A percentile compares a stretch with the other conserved stretches of the same genome.
Conservation (phyloP, 2,113 vertebrate genomes). For the Tachysurus vachellii region DNA sequence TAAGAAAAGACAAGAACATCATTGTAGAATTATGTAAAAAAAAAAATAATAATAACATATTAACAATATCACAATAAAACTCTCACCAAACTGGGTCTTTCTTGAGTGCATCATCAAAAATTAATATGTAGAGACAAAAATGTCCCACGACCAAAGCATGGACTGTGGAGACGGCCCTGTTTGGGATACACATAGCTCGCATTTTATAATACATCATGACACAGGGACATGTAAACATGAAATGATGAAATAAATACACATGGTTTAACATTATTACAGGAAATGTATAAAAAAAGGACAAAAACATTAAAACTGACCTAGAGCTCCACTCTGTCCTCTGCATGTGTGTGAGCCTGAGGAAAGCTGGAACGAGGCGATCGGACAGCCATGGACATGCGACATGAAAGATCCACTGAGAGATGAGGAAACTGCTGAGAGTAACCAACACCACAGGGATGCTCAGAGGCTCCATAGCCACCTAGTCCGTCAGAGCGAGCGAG, state of each 20-base stretch:
- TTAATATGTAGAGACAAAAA: slow-evolving; percentile 78
- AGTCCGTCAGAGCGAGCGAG: slow-evolving; percentile 42
- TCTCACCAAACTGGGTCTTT: slow-evolving; percentile 83
- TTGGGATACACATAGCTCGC: neutral
- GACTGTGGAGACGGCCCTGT: slow-evolving; percentile 83
- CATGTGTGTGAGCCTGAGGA: slow-evolving; percentile 70
- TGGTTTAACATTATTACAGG: neutral
- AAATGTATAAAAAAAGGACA: neutral
- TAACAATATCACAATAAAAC: neutral
- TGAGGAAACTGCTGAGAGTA: slow-evolving; percentile 72
- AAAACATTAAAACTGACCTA: slow-evolving; percentile 67
- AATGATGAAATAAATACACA: neutral
- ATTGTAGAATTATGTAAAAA: neutral
- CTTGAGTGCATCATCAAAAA: slow-evolving; percentile 78
- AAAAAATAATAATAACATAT: no score
- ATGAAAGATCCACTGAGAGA: slow-evolving; percentile 82
- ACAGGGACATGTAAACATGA: neutral
- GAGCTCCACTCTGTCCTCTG: slow-evolving; percentile 89
- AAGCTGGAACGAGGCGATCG: slow-evolving; percentile 71
- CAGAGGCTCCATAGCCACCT: slow-evolving; percentile 74
- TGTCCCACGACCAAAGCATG: slow-evolving; percentile 81
- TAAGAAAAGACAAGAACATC: slow-evolving; percentile 37
- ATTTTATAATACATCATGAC: neutral
- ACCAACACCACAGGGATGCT: slow-evolving; percentile 63
- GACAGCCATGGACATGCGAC: slow-evolving; percentile 78